Evolutionary conservation across 1,140 invertebrate species (phyloP), one percentile per base, ranked within the genome.

Genomic region (Drosophila teissieri): DNA sequence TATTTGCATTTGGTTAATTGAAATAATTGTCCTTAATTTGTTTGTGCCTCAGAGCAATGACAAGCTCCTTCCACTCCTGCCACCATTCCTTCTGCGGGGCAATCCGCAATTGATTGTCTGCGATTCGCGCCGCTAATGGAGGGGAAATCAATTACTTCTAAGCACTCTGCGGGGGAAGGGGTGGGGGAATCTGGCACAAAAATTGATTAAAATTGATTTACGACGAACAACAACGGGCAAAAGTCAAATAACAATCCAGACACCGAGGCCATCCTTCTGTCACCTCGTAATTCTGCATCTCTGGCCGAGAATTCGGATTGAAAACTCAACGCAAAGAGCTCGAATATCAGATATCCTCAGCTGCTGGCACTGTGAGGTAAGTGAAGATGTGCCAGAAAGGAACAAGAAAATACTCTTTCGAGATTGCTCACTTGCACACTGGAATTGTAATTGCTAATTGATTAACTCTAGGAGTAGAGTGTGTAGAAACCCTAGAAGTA

Each of bases 1-100:
- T 89, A 89, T 89, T 89, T 89, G 84, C 84, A 90, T 89, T 89
- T 89, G 80, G 84, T 89, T 89, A 89, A 89, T 89, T 89, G 85
- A 89, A 89, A 89, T 89, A 89, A 89, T 89, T 89, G 84, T 89
- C 84, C 85, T 80, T 89, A 89, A 89, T 89, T 89, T 89, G 85
- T 89, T 89, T 89, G 80, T 80, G 84, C 84, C 84, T 89, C 54
- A 54, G 52, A 83, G 83, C 79, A 73, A 42, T 67, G 72, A 76
- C 73, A 76, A 48, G 53, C 31, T 42, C 19, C 54, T 6, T 27
- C 58, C 56, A 24, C 64, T 54, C 56, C 56, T 37, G 12, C 60
- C 10, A 8, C 40, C 11, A 44, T 42, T 57, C 40, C 57, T 58
- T 81, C 27, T 48, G 56, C n/a, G 64, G 27, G 42, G 14, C 65